Evolutionary conservation across 1,140 invertebrate species (phyloP), one percentile per base, ranked within the genome.

Genomic region (Saccostrea glomerata): DNA sequence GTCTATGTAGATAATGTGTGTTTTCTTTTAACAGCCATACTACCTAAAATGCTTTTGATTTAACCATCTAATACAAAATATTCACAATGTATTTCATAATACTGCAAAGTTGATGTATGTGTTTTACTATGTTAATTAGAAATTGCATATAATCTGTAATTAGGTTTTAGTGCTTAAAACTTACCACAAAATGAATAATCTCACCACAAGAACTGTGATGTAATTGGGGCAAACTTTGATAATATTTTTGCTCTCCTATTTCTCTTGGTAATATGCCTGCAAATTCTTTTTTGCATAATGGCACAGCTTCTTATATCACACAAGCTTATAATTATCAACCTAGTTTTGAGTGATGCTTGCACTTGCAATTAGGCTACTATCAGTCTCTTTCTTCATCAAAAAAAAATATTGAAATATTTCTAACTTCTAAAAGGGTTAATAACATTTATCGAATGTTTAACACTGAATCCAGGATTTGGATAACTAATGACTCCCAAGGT

Each of bases 1-100:
- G n/a, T n/a, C 20, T 60, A 60, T 60, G 58, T 60, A 60, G 58
- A 60, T 17, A 60, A 17, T 60, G 7, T 60, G 17, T 63, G 58
- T 77, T 77, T 15, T 30, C 70, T 77, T 5, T 25, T 15, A 30
- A 30, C 70, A 77, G 30, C 15, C 7, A 77, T 30, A 12, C 25
- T 12, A 0, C 1, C 0, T 3, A 30, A 36, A 77, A 12, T 30
- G 70, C 25, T 77, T 30, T 77, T 36, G 2, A 77, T 30, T 13
- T 77, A 77, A 77, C 30, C 70, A 77, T 77, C 70, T 77, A 30
- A 77, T 36, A 25, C 23, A 30, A 77, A 77, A 7, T 77, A 77
- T n/a, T 63, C 15, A 30, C 70, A 77, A 15, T 25, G 25, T 77
- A 63, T 77, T 77, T 66, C 60, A n/a, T 66, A 66, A 66, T 66